A percentile compares a stretch with the other conserved stretches of the same genome.
Evolutionary conservation across 1,140 invertebrate genomes (phyloP).

Genomic region (Vanessa tameamea): DNA sequence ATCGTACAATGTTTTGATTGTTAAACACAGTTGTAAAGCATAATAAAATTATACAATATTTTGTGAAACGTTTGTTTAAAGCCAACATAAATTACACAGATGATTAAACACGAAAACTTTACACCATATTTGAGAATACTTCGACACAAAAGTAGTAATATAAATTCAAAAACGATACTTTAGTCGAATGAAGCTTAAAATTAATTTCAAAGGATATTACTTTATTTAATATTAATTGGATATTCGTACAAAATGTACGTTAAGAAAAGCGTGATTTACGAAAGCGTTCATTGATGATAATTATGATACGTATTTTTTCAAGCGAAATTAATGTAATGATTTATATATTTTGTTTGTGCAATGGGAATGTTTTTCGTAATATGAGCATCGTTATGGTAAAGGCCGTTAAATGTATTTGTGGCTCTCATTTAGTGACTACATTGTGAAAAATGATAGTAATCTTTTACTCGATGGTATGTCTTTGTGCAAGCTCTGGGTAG

Average conservation of each 20-base stretch:
- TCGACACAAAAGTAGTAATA: neutral
- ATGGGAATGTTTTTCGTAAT: too few relatives aligned
- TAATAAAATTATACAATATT: conserved; percentile 1
- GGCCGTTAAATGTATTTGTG: too few relatives aligned
- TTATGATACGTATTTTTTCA: too few relatives aligned
- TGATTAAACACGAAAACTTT: neutral
- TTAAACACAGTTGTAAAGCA: neutral
- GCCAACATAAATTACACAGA: conserved; percentile 6
- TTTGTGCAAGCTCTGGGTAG: too few relatives aligned
- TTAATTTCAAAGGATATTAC: neutral
- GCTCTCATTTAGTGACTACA: too few relatives aligned
- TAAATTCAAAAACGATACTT: neutral
- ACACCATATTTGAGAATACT: neutral
- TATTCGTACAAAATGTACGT: neutral
- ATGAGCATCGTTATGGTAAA: too few relatives aligned
- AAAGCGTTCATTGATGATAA: too few relatives aligned
- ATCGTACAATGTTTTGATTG: neutral
- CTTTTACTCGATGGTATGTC: too few relatives aligned
- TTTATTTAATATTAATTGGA: neutral
- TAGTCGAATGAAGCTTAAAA: neutral
- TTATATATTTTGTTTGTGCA: too few relatives aligned
- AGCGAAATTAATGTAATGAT: too few relatives aligned
- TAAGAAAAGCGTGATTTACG: neutral
- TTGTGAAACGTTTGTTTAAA: neutral
- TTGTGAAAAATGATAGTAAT: too few relatives aligned